Base-by-base conservation (phyloP, 1,140 invertebrate species). In the Aleiodes sp. region DNA sequence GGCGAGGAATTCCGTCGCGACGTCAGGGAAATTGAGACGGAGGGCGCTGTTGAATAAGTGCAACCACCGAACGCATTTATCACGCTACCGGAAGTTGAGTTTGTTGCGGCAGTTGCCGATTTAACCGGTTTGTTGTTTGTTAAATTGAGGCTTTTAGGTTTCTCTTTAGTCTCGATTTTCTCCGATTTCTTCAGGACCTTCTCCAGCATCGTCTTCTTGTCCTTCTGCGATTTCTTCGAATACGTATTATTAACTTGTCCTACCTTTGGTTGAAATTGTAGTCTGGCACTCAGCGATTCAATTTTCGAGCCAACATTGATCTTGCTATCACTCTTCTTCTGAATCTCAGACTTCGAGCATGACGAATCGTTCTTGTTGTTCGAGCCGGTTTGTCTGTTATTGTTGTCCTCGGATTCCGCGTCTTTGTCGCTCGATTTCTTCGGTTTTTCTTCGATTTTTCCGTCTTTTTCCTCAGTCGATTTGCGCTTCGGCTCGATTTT, bases 261-360 rank as follows among this genome's bases (percentile, higher is more conserved):
- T 19, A 81, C 74, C 76, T 85, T 86, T 2, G 84, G 84, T 41
- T 86, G 85, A 76, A 84, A 85, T 8, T 84, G 83, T 4, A 86
- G 69, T 46, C 85, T 86, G 7, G 76, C 81, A 64, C 84, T 86
- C 2, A 86, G 57, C 2, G 84, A 84, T 46, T 86, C 83, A 4
- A 86, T 85, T 65, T 86, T 86, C 1, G 84, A 84, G 3, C 84
- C 84, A 2, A 37, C 10, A 76, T 60, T 71, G 72, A 8, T 41
- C n/a, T 9, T 74, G 70, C 10, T 69, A 73, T 10, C 43, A 64
- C 28, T 71, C 65, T 14, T 60, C 59, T 6, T 16, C 46, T 71
- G 76, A 82, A n/a, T n/a, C n/a, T 10, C 37, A 6, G 28, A 2
- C 75, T 73, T 21, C 73, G 72, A 14, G 82, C 83, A 52, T 73